Conservation (phyloP, 2,113 vertebrate genomes). For the Hemiprocne comata region DNA sequence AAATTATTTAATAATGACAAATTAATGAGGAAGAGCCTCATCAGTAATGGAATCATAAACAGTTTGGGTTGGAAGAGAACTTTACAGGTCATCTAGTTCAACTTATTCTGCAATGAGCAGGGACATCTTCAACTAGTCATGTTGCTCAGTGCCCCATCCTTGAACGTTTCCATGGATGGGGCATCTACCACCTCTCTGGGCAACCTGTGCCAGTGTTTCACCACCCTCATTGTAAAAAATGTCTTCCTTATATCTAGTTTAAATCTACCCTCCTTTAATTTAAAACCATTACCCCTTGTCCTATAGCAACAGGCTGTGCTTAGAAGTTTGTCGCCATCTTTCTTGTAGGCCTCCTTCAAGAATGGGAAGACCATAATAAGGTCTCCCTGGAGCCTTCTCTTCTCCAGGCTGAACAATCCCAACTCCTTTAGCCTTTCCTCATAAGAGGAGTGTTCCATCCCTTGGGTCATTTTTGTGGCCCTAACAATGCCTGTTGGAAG, state of each 20-base stretch:
- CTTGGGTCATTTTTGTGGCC: not conserved
- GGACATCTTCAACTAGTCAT: not conserved
- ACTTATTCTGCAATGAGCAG: not conserved
- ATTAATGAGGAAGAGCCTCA: not conserved
- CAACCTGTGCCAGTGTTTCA: not conserved
- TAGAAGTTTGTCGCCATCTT: not conserved
- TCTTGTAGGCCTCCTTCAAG: not conserved
- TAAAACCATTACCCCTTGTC: not conserved
- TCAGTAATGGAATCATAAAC: not conserved
- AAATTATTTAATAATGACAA: not conserved
- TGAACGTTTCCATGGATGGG: not conserved
- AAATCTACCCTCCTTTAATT: not conserved
- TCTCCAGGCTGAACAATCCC: not conserved
- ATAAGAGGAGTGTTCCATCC: not conserved
- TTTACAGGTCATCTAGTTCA: not conserved
- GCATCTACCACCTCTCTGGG: not conserved
- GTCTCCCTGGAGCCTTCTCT: not conserved
- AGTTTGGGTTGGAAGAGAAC: not conserved
- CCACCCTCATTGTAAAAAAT: not conserved
- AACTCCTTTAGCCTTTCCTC: not conserved
- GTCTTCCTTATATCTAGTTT: not conserved
- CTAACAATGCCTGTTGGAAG: not conserved
- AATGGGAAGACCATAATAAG: not conserved
- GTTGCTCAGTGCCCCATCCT: not conserved
- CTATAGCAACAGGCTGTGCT: not conserved